Conservation (phyloP, 2,888 invertebrate species). For the Eumacrocentrus americanus region DNA sequence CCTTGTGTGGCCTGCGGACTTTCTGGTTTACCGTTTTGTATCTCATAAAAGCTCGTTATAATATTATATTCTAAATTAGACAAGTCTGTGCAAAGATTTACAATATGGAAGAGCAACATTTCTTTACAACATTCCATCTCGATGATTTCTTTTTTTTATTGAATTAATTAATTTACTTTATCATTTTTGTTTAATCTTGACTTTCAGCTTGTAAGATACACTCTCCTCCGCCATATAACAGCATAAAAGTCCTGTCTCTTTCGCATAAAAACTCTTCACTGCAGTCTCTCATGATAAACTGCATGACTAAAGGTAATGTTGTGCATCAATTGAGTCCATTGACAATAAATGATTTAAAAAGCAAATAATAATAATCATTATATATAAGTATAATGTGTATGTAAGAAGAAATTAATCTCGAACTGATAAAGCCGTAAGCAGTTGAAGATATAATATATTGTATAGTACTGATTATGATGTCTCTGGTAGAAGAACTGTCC, state of each 20-base stretch:
- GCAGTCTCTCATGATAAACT: conserved; percentile 24
- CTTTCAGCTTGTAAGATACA: conserved; percentile 7
- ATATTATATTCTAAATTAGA: background rate
- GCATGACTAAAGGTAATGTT: conserved; percentile 27
- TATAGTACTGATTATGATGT: background rate
- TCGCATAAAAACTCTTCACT: conserved; percentile 12
- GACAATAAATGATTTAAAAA: background rate
- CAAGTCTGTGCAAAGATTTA: too few relatives aligned
- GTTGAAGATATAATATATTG: background rate
- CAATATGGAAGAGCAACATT: background rate
- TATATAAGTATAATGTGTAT: background rate
- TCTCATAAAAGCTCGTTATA: background rate
- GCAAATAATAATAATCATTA: background rate
- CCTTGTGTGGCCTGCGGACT: background rate
- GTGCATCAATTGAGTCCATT: conserved; percentile 23
- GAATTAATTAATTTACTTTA: background rate
- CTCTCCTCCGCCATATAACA: conserved; percentile 13
- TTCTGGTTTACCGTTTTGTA: conserved; percentile 10
- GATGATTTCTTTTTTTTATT: background rate
- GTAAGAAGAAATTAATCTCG: background rate
- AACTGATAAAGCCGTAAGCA: conserved; percentile 8
- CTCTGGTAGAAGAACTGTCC: background rate
- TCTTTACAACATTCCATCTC: background rate
- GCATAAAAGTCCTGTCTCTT: background rate
- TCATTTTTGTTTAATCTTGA: background rate